Evolutionary conservation across 2,113 vertebrate species (phyloP).

Genomic region (Macquaria australasica): DNA sequence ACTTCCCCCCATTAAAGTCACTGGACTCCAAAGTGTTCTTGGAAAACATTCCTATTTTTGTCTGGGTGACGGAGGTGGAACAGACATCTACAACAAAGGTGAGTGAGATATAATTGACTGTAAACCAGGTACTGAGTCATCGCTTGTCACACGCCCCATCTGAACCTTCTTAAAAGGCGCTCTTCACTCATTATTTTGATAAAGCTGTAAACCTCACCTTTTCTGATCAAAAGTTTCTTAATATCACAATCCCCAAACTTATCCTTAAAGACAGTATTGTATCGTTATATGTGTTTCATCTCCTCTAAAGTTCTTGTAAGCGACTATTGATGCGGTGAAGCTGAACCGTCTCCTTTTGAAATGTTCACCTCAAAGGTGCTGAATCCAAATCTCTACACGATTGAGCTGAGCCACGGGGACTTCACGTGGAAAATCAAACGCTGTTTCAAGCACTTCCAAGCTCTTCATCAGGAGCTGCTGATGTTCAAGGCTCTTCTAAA

Average conservation of each 20-base stretch:
- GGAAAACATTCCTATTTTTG: conserved; percentile 72
- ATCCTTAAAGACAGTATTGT: conserved; percentile 62
- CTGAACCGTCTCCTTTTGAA: conserved; percentile 72
- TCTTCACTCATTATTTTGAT: conserved; percentile 61
- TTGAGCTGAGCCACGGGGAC: conserved; percentile 75
- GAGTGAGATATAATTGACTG: conserved; percentile 66
- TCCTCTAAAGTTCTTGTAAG: conserved; percentile 67
- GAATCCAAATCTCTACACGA: conserved; percentile 78
- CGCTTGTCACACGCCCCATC: conserved; percentile 52
- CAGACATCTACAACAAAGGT: conserved; percentile 67
- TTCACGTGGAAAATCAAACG: conserved; percentile 81
- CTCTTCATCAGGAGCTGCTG: conserved; percentile 75
- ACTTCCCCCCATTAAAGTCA: conserved; percentile 58
- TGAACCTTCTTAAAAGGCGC: conserved; percentile 54
- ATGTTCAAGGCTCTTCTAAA: conserved; percentile 81
- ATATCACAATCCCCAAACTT: conserved; percentile 63
- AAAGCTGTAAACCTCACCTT: conserved; percentile 52
- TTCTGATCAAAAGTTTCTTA: conserved; percentile 69
- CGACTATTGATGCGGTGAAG: conserved; percentile 59
- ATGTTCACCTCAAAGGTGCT: conserved; percentile 73
- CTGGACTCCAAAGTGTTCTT: conserved; percentile 67
- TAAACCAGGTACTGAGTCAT: conserved; percentile 61
- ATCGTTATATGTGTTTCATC: conserved; percentile 58
- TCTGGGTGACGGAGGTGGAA: conserved; percentile 70
- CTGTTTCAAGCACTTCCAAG: conserved; percentile 78